Conservation (phyloP, 2,888 invertebrate genomes). For the Spialia ferax region DNA sequence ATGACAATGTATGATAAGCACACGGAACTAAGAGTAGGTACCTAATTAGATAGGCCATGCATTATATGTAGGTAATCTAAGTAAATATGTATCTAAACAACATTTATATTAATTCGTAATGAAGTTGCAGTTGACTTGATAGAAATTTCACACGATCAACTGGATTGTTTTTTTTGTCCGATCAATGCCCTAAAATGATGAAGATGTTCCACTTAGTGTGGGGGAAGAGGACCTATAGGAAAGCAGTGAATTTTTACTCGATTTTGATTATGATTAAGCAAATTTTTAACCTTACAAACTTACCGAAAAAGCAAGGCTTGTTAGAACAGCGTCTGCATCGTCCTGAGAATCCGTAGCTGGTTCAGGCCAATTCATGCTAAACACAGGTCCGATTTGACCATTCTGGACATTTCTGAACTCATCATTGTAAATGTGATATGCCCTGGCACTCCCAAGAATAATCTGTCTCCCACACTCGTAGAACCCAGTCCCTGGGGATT, state of each 20-base stretch:
- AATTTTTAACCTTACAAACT: constrained; percentile 20
- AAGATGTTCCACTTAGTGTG: too few relatives aligned
- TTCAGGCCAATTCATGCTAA: constrained; percentile 46
- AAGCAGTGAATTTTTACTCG: neutral
- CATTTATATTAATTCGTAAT: too few relatives aligned
- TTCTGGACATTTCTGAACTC: constrained; percentile 75
- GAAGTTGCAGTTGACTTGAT: too few relatives aligned
- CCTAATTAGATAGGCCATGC: too few relatives aligned
- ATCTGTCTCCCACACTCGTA: constrained; percentile 79
- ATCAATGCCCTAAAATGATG: too few relatives aligned
- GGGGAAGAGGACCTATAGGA: too few relatives aligned
- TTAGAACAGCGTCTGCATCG: constrained; percentile 44
- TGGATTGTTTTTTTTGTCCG: too few relatives aligned
- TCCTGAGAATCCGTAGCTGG: constrained; percentile 44
- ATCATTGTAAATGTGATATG: constrained; percentile 82
- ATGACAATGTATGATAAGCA: too few relatives aligned
- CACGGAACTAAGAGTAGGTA: too few relatives aligned
- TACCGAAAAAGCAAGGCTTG: constrained; percentile 45
- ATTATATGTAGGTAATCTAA: too few relatives aligned
- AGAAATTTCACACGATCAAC: too few relatives aligned
- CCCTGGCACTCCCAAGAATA: constrained; percentile 76
- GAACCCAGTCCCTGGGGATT: constrained; percentile 71
- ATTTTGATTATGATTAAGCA: neutral
- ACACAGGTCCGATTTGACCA: constrained; percentile 59
- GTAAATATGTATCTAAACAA: too few relatives aligned